A percentile compares a stretch with the other conserved stretches of the same genome.
phyloP scores from a whole-genome alignment of 2,113 vertebrate species.

The Grammomys dolichurus region DNA sequence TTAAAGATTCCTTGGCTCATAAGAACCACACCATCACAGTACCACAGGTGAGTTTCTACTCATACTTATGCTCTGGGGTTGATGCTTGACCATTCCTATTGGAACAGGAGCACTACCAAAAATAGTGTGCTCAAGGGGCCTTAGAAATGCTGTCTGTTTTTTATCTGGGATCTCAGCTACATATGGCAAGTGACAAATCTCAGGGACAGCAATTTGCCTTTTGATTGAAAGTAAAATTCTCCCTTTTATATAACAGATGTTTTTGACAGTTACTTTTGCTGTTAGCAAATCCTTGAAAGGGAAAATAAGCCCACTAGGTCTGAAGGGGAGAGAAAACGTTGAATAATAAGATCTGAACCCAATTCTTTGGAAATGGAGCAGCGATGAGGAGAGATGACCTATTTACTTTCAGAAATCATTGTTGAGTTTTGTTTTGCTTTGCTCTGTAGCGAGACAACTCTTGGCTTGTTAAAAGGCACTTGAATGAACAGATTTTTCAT shows the following conservation, averaged over 20 bases:
- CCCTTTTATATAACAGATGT: background rate
- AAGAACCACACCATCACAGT: background rate
- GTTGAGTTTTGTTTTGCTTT: background rate
- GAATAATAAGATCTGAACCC: constrained; percentile 26
- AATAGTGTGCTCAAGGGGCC: background rate
- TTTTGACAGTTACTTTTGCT: background rate
- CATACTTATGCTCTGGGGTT: background rate
- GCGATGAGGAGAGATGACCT: background rate
- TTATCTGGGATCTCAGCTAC: background rate
- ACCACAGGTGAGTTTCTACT: background rate
- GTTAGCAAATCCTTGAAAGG: background rate
- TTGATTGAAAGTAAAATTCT: constrained; percentile 3
- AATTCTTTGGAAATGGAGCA: constrained; percentile 35
- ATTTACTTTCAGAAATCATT: background rate
- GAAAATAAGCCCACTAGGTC: background rate
- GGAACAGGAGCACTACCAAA: background rate
- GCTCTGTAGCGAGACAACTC: background rate
- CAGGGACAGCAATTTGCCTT: background rate
- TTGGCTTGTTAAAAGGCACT: background rate
- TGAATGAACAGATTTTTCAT: background rate
- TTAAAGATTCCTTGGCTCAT: background rate
- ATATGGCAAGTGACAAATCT: background rate
- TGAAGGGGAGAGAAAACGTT: background rate
- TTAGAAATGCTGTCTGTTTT: background rate
- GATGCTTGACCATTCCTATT: background rate